Conservation (phyloP, 2,888 invertebrate genomes). For the Acanthosoma haemorrhoidale region DNA sequence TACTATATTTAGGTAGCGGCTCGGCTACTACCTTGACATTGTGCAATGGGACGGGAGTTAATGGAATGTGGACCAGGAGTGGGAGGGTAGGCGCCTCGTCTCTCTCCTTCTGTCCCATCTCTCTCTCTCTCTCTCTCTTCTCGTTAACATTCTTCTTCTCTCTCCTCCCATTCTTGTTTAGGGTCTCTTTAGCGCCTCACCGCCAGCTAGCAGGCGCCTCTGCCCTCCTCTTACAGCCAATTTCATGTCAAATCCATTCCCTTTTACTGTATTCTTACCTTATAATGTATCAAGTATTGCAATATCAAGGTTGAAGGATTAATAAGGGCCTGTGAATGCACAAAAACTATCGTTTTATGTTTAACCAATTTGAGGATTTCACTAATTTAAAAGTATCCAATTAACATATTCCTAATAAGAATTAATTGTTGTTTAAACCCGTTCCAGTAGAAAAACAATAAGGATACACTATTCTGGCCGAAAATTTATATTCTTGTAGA, state of each 20-base stretch:
- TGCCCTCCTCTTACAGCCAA: neutral
- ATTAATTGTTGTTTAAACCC: too few relatives aligned
- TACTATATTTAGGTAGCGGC: conserved; percentile 11
- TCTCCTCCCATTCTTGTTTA: conserved; percentile 6
- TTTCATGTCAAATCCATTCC: conserved; percentile 1
- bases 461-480: too few relatives aligned
- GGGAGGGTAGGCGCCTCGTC: conserved; percentile 19
- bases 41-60: conserved; percentile 32
- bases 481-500: too few relatives aligned
- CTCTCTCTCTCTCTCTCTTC: conserved; percentile 36
- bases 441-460: too few relatives aligned
- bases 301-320: too few relatives aligned
- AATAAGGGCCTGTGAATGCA: too few relatives aligned
- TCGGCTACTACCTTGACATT: conserved; percentile 20
- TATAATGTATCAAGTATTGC: too few relatives aligned
- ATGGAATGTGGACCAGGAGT: conserved; percentile 32
- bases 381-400: too few relatives aligned
- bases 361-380: too few relatives aligned
- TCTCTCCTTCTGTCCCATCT: conserved; percentile 39
- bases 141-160: conserved; percentile 30
- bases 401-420: too few relatives aligned
- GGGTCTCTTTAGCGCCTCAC: conserved; percentile 9
- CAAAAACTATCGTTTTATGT: too few relatives aligned
- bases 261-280: neutral
- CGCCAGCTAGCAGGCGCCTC: conserved; percentile 6